Base-by-base conservation (phyloP, 1,140 invertebrate genomes). In the Drosophila littoralis region DNA sequence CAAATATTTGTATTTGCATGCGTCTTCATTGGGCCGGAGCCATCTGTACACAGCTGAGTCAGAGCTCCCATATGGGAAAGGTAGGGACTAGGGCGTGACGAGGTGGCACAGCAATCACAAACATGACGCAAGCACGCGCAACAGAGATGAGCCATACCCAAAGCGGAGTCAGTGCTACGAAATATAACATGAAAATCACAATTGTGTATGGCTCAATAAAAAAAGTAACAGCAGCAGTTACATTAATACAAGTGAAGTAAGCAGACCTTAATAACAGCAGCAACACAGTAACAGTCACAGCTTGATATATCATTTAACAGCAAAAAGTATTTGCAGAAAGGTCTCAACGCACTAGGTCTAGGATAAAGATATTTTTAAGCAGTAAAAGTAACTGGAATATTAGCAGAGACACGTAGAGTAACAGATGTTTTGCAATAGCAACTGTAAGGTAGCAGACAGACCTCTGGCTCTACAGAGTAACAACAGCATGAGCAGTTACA, bases 1-100 rank as follows among this genome's bases (percentile, higher is more conserved):
- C 85, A 88, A 88, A 88, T 88, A 89, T 88, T 88, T 88, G 74
- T 89, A 81, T 88, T 89, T 89, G 75, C 84, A 84, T 80, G 77
- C 77, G 79, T 72, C 79, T 86, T 86, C 77, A 78, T 84, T 79
- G 76, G 46, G 55, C 66, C 75, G 36, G 63, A 64, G 59, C 48
- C 75, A 82, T 12, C 33, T 51, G 72, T 38, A 72, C 58, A 58
- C 51, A 73, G 57, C 45, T 52, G 48, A 52, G 59, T 60, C 54
- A 57, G 45, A 63, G 28, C 3, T 15, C 33, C 36, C 22, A 32
- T 32, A 36, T 33, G 32, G 9, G 15, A 13, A 12, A 10, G 12
- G 35, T 13, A 6, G 22, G 3, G 9, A 17, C 12, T n/a, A n/a
- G n/a, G 48, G 43, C 1, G 42, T 1, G 15, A 9, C 1, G 13